Evolutionary conservation across 2,888 invertebrate species (phyloP), one percentile per base, ranked within the genome.

Genomic region (Pecten maximus): DNA sequence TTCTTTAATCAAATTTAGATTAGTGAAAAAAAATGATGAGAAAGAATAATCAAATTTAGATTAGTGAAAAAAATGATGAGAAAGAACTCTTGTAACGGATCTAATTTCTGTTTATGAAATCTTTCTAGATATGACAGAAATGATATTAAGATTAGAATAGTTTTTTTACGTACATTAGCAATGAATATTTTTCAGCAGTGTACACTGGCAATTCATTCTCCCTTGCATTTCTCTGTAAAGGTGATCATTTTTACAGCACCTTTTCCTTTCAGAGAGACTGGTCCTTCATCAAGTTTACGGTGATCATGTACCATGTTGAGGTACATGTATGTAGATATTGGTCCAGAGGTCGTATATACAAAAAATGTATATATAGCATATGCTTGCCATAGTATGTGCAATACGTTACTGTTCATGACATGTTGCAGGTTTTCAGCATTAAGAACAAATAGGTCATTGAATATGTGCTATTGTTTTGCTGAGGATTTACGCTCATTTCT

Each of bases 301-400:
- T n/a, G n/a, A n/a, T n/a, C n/a, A n/a, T n/a, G n/a, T n/a, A n/a
- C n/a, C n/a, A n/a, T n/a, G n/a, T n/a, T n/a, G n/a, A n/a, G n/a
- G n/a, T n/a, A n/a, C n/a, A n/a, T n/a, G n/a, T n/a, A n/a, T n/a
- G n/a, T 54, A 54, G n/a, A 2, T 54, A 54, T n/a, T 19, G 54
- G 54, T 23, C 35, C 35, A 6, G 28, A 74, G 28, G 28, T 35
- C 10, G 35, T 6, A 12, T 23, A n/a, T n/a, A n/a, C n/a, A n/a
- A n/a, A n/a, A n/a, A n/a, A n/a, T n/a, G n/a, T n/a, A n/a, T n/a
- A n/a, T n/a, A 74, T 74, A 74, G 35, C 74, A 74, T 28, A 23
- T 74, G 35, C 74, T 74, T 74, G 74, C 74, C 74, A 74, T 74
- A 28, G 74, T 74, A 74, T 74, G 74, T 74, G 74, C 74, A 74